These are phyloP conservation scores for Neosilurus hyrtlii DNA, from an alignment of 2,797 vertebrate species.

Conservation along the genomic window DNA sequence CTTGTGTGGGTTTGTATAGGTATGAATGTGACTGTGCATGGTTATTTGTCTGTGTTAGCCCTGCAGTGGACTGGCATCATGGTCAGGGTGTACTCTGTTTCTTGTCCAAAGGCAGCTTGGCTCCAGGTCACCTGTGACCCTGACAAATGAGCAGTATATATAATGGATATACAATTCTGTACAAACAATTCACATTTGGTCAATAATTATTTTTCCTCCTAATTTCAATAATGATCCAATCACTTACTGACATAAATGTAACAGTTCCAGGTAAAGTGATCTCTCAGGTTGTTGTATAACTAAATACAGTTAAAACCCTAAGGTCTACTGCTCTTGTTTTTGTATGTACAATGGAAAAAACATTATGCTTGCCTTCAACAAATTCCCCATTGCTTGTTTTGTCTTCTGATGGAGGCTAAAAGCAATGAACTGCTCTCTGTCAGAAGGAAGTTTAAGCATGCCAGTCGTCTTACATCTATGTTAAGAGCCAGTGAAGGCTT, in stretches of 20 bases:
- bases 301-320: not conserved
- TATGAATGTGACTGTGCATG: no score
- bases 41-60: no score
- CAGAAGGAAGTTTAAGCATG: slow-evolving; percentile 69
- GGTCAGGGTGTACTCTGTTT: no score
- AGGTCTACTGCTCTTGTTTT: slow-evolving; percentile 2
- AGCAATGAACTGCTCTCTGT: slow-evolving; percentile 60
- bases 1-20: no score
- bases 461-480: slow-evolving; percentile 59
- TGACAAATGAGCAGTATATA: no score
- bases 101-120: no score
- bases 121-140: no score
- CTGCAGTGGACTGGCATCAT: no score
- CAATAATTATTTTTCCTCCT: not conserved
- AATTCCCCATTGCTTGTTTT: slow-evolving; percentile 43
- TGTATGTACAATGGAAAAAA: slow-evolving; percentile 4
- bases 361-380: not conserved
- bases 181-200: no score
- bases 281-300: not conserved
- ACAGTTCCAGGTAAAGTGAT: not conserved
- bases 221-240: not conserved
- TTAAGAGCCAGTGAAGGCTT: slow-evolving; percentile 70
- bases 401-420: slow-evolving; percentile 55
- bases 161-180: no score
- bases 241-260: not conserved